Conservation (phyloP, 2,888 invertebrate species). For the Volucella inanis region DNA sequence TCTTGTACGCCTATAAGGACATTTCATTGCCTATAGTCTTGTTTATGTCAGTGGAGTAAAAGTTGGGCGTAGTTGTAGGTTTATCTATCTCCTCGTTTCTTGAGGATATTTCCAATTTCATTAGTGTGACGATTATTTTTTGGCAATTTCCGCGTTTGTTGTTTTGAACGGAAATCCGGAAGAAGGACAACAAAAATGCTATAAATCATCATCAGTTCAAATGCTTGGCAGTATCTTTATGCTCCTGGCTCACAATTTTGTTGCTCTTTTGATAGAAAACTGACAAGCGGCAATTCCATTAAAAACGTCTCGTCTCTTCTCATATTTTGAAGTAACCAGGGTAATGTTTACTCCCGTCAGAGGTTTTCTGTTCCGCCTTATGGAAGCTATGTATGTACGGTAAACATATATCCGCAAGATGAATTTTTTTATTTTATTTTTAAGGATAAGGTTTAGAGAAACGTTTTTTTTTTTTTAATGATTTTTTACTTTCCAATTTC, state of each 20-base stretch:
- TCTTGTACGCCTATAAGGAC: not conserved
- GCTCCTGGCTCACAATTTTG: slow-evolving; percentile 27
- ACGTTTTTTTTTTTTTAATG: slow-evolving; percentile 13
- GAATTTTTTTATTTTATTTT: slow-evolving; percentile 2
- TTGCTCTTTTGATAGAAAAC: not conserved
- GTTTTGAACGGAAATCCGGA: slow-evolving; percentile 21
- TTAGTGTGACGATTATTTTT: slow-evolving; percentile 15
- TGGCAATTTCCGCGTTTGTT: slow-evolving; percentile 12
- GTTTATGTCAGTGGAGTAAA: not conserved
- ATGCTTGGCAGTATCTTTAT: not conserved
- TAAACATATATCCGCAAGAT: not conserved
- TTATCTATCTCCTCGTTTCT: not conserved
- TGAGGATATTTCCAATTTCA: slow-evolving; percentile 36
- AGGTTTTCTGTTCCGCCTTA: too few relatives aligned
- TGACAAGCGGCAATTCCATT: slow-evolving; percentile 41
- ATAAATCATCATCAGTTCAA: slow-evolving; percentile 48
- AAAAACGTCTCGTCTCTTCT: not conserved
- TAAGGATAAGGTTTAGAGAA: not conserved
- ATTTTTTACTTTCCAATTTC: slow-evolving; percentile 45
- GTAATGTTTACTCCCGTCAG: not conserved
- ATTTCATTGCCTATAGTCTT: slow-evolving; percentile 16
- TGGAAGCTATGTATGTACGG: too few relatives aligned
- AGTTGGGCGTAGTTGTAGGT: too few relatives aligned
- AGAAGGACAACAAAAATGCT: not conserved
- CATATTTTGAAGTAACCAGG: slow-evolving; percentile 2